These are phyloP conservation scores for Pygoscelis antarcticus DNA, from an alignment of 2,113 vertebrate genomes.

Conservation along the genomic window DNA sequence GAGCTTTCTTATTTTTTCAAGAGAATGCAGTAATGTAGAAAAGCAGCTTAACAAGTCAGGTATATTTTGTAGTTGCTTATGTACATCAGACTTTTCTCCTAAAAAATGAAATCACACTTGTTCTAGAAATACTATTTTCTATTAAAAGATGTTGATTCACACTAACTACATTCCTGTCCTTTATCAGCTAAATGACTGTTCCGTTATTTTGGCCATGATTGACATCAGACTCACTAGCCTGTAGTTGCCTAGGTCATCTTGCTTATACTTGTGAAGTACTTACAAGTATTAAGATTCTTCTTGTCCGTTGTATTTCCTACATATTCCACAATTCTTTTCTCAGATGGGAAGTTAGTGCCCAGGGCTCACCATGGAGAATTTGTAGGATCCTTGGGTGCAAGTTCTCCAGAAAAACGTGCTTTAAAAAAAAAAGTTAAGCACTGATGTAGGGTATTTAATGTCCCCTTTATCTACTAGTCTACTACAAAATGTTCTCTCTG, in stretches of 20 bases:
- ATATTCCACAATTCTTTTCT: not conserved
- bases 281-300: not conserved
- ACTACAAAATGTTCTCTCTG: too few species aligned
- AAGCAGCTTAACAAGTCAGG: not conserved
- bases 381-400: not conserved
- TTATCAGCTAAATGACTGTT: not conserved
- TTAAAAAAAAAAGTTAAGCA: too few species aligned
- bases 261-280: not conserved
- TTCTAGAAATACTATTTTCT: not conserved
- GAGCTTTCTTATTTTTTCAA: not conserved
- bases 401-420: not conserved
- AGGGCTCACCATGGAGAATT: not conserved
- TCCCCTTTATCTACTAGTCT: too few species aligned
- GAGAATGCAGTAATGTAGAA: not conserved
- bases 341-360: not conserved
- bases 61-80: accelerated
- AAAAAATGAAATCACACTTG: not conserved
- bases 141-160: not conserved
- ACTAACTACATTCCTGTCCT: not conserved
- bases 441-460: too few species aligned
- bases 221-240: not conserved
- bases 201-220: not conserved
- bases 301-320: not conserved
- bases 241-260: not conserved
- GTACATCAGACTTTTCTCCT: not conserved